Base-by-base conservation (phyloP, 2,888 invertebrate genomes). In the Meteorus colon region DNA sequence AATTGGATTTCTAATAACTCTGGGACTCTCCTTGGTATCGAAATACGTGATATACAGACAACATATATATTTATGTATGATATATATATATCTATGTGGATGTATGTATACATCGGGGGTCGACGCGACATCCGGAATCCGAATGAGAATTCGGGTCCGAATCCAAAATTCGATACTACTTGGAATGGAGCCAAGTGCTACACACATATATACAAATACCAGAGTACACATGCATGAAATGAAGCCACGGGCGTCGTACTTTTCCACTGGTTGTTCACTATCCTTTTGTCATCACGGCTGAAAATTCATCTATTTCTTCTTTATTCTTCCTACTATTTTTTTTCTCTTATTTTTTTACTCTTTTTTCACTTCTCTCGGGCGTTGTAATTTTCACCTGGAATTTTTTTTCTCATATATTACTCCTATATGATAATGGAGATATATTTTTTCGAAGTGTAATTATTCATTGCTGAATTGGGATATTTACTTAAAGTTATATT, bases 141-240 rank as follows among this genome's bases (percentile, higher is more conserved):
- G 78, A 81, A 81, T 79, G 79, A 78, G 81, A 81, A 81, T 81
- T 80, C 77, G 75, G 76, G 80, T 78, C 79, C 76, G 78, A 78
- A 80, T 78, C 77, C 77, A 80, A 80, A 81, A 81, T 81, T 79
- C 80, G 79, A 81, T 80, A 78, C 81, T 77, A 77, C 75, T 80
- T 81, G 81, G 81, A 78, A 72, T 69, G 59, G 67, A 76, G 79
- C 81, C 81, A 81, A 76, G 75, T 77, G 79, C 79, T 76, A 79
- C 74, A 72, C 19, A 55, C n/a, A 55, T 55, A 55, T 19, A 55
- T 8, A 55, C 55, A 19, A 55, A 55, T 55, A 55, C 27, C 24
- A 59, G 24, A 48, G 45, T 41, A 24, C n/a, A 34, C 19, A 14
- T 29, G 60, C 62, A 72, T 8, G 12, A 68, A 27, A n/a, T 51